Base-by-base conservation (phyloP, 2,888 invertebrate species). In the Patella pellucida region DNA sequence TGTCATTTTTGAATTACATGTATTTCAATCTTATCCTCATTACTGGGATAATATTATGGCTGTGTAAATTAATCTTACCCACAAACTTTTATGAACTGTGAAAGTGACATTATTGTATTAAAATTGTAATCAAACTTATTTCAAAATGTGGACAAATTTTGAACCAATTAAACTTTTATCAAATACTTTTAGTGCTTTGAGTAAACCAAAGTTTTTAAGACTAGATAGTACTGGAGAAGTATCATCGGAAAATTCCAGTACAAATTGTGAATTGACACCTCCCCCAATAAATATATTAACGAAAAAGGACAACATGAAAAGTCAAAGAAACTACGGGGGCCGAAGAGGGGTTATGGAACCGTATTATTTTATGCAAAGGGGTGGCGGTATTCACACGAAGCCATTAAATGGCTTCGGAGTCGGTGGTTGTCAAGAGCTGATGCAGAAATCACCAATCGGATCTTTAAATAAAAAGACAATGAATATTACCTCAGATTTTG, bases 171-270 rank as follows among this genome's bases (percentile, higher is more conserved):
- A 41, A 41, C 41, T 41, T 41, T 41, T 41, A 1, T 41, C 41
- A 41, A 41, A 41, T 41, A 41, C 41, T 41, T 41, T 41, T 41
- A 41, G 41, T 41, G 41, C 41, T 41, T 41, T 41, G 41, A 41
- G 41, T 41, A 41, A 41, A 41, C 41, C 41, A 41, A 41, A 41
- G 41, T 12, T 83, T 52, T 73, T 84, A 75, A 79, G 85, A 69
- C 79, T 84, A 68, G 81, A 85, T 71, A 84, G 83, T 78, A 81
- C 83, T 1, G 84, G 84, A 69, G 83, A 84, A 77, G 78, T 79
- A 74, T 75, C 83, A 67, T 79, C 84, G 78, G 75, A 69, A 19
- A 68, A 56, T n/a, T 15, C 52, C 15, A 56, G n/a, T 27, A 23
- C 16, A 16, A 52, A 19, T 5, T 23, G 52, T 52, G 54, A 62